These are phyloP conservation scores for Mus caroli DNA, from an alignment of 2,797 vertebrate species.

Conservation along the genomic window DNA sequence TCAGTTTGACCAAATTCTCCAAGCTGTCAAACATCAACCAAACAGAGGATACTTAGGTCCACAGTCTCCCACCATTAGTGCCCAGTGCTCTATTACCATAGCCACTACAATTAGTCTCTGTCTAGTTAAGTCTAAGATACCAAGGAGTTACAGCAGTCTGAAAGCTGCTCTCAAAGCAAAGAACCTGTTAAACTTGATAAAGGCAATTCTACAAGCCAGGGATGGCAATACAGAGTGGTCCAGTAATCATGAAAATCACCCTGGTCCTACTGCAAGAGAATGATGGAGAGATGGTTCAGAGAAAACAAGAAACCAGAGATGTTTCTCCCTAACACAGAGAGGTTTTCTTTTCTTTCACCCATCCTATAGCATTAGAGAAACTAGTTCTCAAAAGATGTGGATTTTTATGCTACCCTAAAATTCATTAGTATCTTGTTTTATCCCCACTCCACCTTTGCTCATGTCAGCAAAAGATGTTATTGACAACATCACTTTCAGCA, in stretches of 20 bases:
- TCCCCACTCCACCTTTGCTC: background rate
- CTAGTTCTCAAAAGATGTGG: background rate
- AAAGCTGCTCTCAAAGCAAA: background rate
- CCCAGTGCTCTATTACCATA: background rate
- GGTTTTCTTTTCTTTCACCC: background rate
- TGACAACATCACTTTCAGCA: background rate
- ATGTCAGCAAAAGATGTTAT: background rate
- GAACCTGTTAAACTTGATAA: too few relatives aligned
- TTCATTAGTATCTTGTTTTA: background rate
- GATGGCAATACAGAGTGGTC: background rate
- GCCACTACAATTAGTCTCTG: background rate
- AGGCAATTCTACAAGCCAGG: background rate
- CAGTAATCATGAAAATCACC: background rate
- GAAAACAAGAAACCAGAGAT: background rate
- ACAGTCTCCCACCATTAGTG: background rate
- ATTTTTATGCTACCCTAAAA: background rate
- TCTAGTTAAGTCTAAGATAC: background rate
- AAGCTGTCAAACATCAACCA: background rate
- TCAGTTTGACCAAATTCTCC: background rate
- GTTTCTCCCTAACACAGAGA: slow-evolving; percentile 1
- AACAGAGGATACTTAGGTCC: background rate
- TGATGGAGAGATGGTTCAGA: background rate
- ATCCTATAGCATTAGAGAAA: background rate
- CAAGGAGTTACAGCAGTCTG: background rate
- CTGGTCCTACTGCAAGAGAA: background rate